Percentiles rank a stretch among this genome's conserved stretches.
phyloP scores from a whole-genome alignment of 2,888 invertebrate genomes.

The Tineola bisselliella region DNA sequence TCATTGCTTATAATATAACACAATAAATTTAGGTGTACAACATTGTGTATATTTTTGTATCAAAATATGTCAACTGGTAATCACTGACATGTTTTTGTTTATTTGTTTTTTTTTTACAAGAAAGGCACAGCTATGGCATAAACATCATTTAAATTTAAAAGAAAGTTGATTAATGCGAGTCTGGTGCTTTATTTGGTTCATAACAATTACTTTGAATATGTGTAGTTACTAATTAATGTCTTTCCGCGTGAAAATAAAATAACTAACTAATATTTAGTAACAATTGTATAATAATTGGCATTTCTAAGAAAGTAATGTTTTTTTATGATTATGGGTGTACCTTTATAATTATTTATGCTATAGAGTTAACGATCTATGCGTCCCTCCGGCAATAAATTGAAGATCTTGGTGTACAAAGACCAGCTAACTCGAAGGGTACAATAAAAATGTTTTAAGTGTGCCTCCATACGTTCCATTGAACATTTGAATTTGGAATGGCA shows the following conservation, averaged over 20 bases:
- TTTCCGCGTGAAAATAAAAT: too few species aligned
- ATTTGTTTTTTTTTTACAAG: too few species aligned
- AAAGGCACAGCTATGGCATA: too few species aligned
- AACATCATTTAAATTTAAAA: too few species aligned
- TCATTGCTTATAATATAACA: not conserved
- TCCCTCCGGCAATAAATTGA: conserved; percentile 5
- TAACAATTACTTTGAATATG: too few species aligned
- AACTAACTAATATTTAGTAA: too few species aligned
- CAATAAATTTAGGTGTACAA: not conserved
- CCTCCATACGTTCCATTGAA: conserved; percentile 63
- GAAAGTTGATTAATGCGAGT: too few species aligned
- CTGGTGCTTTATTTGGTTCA: too few species aligned
- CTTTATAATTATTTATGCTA: not conserved
- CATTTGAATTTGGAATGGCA: conserved; percentile 30
- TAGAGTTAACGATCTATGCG: not conserved
- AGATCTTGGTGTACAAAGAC: not conserved
- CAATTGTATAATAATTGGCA: too few species aligned
- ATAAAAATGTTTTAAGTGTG: conserved; percentile 66
- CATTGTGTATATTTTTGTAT: not conserved
- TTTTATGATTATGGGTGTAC: not conserved
- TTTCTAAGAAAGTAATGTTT: too few species aligned
- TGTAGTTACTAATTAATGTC: too few species aligned
- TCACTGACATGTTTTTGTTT: too few species aligned
- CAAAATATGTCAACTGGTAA: not conserved
- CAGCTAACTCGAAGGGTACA: conserved; percentile 28